phyloP scores from a whole-genome alignment of 2,113 vertebrate genomes.

The Nasalis larvatus region DNA sequence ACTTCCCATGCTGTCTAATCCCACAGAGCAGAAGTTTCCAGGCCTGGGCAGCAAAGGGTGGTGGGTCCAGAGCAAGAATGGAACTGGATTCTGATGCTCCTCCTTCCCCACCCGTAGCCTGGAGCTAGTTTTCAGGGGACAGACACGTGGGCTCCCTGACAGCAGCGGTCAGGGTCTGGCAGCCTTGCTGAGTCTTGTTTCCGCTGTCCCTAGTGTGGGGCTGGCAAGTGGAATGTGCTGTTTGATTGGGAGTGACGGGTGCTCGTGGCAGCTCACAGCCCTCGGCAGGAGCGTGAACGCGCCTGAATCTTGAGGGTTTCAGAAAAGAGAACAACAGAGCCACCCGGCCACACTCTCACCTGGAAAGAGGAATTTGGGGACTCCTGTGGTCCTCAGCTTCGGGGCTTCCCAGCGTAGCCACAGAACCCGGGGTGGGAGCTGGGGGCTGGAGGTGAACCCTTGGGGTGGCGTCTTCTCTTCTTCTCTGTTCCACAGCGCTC shows the following conservation, averaged over 20 bases:
- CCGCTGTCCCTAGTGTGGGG: neutral
- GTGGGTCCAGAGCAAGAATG: accelerated
- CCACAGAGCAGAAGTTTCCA: neutral
- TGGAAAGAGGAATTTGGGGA: neutral
- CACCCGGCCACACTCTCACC: neutral
- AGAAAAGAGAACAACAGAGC: neutral
- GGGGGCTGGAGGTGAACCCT: too few species aligned
- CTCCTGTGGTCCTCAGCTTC: neutral
- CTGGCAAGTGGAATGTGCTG: neutral
- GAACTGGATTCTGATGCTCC: neutral
- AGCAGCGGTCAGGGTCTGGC: neutral
- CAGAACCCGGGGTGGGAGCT: neutral
- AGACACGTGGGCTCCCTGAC: neutral
- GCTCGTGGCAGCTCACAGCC: neutral
- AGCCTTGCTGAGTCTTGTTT: neutral
- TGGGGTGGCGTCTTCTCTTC: neutral
- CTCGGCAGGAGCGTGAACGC: neutral
- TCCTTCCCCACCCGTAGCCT: neutral
- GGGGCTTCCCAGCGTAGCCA: neutral
- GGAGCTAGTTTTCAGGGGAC: neutral
- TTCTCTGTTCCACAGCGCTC: neutral
- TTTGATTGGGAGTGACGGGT: neutral
- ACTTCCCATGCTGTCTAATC: accelerated
- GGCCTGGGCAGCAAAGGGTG: neutral
- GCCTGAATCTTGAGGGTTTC: neutral